Evolutionary conservation across 2,113 vertebrate species (phyloP).

Genomic region (Fulmarus glacialis): DNA sequence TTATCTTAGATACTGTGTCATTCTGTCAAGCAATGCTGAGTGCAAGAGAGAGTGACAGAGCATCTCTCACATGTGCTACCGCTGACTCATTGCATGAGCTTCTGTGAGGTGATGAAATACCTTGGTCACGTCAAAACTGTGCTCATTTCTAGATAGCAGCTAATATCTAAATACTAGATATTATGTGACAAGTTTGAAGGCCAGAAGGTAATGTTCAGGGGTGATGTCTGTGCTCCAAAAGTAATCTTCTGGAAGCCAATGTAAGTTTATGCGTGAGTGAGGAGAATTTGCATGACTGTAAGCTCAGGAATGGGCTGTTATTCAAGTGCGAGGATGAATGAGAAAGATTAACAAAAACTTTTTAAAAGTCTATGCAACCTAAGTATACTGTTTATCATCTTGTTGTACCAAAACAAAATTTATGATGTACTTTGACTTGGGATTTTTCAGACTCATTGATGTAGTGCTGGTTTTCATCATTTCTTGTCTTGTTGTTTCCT

Average conservation of each 20-base stretch:
- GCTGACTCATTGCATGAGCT: not conserved
- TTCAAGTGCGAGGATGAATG: not conserved
- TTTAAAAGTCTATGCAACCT: not conserved
- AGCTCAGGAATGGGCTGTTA: not conserved
- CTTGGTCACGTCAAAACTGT: not conserved
- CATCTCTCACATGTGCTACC: not conserved
- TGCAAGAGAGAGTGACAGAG: not conserved
- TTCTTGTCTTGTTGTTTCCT: not conserved
- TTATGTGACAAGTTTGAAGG: not conserved
- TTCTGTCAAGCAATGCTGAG: not conserved
- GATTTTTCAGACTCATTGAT: not conserved
- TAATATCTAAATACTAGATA: not conserved
- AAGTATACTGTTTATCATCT: not conserved
- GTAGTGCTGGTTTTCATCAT: not conserved
- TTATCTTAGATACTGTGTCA: not conserved
- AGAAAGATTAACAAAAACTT: not conserved
- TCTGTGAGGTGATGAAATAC: not conserved
- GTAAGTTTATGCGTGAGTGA: not conserved
- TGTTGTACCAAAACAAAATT: slow-evolving; percentile 6
- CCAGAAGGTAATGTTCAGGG: not conserved
- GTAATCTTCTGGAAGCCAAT: not conserved
- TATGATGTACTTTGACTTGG: not conserved
- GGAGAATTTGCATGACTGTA: not conserved
- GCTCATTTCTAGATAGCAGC: not conserved
- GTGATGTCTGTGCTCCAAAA: not conserved